phyloP scores from a whole-genome alignment of 2,113 vertebrate genomes.

The Carassius auratus region DNA sequence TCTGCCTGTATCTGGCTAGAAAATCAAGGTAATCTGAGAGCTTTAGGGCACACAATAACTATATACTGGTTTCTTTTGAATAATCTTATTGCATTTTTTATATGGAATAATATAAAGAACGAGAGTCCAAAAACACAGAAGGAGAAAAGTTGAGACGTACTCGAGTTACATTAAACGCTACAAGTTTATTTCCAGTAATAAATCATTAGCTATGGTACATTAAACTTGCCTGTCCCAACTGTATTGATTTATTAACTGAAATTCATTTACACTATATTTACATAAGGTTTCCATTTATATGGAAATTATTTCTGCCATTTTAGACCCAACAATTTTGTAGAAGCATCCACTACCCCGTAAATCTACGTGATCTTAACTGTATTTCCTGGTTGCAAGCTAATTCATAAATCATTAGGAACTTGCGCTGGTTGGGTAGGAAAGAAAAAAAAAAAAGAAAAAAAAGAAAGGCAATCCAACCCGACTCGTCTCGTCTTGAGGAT shows the following conservation, averaged over 20 bases:
- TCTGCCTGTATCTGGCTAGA: conserved; percentile 51
- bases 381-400: conserved; percentile 10
- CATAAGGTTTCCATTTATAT: conserved; percentile 29
- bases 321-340: conserved; percentile 8
- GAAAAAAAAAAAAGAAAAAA: conserved; percentile 32
- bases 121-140: conserved; percentile 10
- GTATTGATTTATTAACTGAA: conserved; percentile 3
- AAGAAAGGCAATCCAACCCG: conserved; percentile 9
- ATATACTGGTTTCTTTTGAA: conserved; percentile 46
- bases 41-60: conserved; percentile 32
- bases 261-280: conserved; percentile 29
- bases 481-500: conserved; percentile 32
- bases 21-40: conserved; percentile 39
- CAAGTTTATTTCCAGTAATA: neutral
- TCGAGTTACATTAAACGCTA: neutral
- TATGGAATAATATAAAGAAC: neutral
- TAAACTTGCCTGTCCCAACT: neutral
- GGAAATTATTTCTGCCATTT: conserved; percentile 8
- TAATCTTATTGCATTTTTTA: conserved; percentile 11
- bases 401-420: conserved; percentile 46
- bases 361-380: conserved; percentile 19
- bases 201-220: conserved; percentile 29
- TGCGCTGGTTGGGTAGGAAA: conserved; percentile 23
- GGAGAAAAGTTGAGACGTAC: neutral
- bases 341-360: conserved; percentile 13